Percentiles rank a stretch among this genome's conserved stretches.
Conservation (phyloP, 2,888 invertebrate genomes). For the Lasioglossum pauxillum region DNA sequence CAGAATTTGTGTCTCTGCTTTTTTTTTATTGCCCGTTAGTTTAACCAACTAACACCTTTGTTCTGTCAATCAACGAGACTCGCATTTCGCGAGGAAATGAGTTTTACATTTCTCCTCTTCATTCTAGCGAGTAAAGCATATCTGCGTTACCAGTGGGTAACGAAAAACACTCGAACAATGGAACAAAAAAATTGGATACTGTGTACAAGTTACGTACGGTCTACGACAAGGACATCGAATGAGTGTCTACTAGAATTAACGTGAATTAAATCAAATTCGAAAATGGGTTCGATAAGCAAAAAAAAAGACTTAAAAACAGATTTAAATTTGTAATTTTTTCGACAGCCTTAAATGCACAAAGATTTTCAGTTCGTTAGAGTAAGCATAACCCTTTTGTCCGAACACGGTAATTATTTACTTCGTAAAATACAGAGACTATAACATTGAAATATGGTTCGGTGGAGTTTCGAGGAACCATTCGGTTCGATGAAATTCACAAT, state of each 20-base stretch:
- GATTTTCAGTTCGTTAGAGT: too few relatives aligned
- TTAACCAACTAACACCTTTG: not conserved
- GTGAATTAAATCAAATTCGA: too few relatives aligned
- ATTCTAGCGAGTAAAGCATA: not conserved
- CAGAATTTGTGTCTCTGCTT: not conserved
- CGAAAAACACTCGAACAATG: not conserved
- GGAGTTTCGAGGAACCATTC: not conserved
- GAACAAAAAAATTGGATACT: not conserved
- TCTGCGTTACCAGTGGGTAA: not conserved
- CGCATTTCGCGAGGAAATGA: not conserved
- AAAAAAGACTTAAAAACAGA: too few relatives aligned
- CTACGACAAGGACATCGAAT: not conserved
- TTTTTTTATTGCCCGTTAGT: not conserved
- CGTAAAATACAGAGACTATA: not conserved
- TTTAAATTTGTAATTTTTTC: too few relatives aligned
- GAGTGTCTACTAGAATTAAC: not conserved
- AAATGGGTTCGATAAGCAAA: too few relatives aligned
- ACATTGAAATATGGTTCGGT: not conserved
- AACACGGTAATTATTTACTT: not conserved
- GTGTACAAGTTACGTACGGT: not conserved
- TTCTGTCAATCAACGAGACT: not conserved
- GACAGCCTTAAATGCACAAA: too few relatives aligned
- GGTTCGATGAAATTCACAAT: not conserved
- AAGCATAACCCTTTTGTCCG: not conserved
- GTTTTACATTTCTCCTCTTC: not conserved